Evolutionary conservation across 2,113 vertebrate genomes (phyloP), one percentile per base, ranked within the genome.

Genomic region (Marmota monax): DNA sequence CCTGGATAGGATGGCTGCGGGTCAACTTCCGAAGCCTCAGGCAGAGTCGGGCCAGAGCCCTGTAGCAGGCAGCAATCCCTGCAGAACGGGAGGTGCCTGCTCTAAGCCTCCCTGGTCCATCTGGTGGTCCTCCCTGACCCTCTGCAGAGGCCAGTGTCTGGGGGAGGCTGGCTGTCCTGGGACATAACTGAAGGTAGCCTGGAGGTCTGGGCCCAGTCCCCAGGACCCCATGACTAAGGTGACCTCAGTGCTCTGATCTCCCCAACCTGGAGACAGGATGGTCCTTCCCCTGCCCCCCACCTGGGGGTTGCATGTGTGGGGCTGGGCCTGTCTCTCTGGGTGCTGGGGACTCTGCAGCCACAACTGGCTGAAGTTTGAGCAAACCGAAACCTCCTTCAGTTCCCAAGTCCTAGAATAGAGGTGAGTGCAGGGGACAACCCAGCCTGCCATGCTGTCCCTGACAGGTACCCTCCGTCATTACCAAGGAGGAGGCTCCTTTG

Each of bases 41-140:
- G 7, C 22, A 63, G 84, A 65, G 63, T 39, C 6, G 17, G 63
- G 56, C 25, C n/a, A 22, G 11, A 20, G 22, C 13, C 2, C 14
- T 37, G 1, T 0, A 34, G 20, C 27, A 51, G 51, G 61, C 0
- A 0, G 20, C 1, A 25, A 11, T n/a, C 10, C 56, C 29, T 29
- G 53, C 20, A 22, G 37, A 29, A 18, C 3, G 16, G 42, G 13
- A 76, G 22, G 22, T 5, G 3, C 11, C 48, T 29, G 32, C 11
- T 12, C 37, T 51, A 39, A 58, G 11, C 34, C 16, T 9, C 13
- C 3, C 70, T 23, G 22, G 37, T 13, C 27, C 1, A 0, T 18
- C 42, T 16, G 10, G 6, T 2, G 10, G 58, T 39, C 9, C 29
- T 76, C 27, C 65, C 32, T 0, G 11, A 16, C 22, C 32, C 63